Evolutionary conservation across 2,888 invertebrate species (phyloP).

Genomic region (Caenorhabditis sinica): DNA sequence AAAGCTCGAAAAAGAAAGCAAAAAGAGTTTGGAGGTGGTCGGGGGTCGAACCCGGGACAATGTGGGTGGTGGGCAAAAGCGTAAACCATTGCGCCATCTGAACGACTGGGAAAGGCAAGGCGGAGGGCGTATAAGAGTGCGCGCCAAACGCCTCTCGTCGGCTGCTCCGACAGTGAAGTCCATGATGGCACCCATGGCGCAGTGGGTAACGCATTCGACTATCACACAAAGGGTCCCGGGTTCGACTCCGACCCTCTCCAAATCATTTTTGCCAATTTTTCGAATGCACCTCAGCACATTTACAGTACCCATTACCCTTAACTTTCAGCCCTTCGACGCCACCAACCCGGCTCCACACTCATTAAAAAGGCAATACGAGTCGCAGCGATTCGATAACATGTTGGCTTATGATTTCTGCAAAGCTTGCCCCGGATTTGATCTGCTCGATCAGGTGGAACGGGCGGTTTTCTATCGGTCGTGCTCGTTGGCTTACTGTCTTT

Average conservation of each 20-base stretch:
- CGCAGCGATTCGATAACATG: conserved; percentile 71
- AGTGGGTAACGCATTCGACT: too few relatives aligned
- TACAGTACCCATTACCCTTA: neutral
- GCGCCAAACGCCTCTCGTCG: too few relatives aligned
- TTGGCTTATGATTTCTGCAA: conserved; percentile 72
- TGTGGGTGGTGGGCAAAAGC: neutral
- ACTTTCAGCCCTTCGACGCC: conserved; percentile 66
- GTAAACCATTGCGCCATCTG: neutral
- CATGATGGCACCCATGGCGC: too few relatives aligned
- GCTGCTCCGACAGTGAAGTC: too few relatives aligned
- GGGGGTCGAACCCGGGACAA: neutral
- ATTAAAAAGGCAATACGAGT: conserved; percentile 64
- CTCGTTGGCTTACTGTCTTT: conserved; percentile 62
- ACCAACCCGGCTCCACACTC: conserved; percentile 64
- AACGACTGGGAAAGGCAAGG: neutral
- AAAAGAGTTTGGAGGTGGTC: neutral
- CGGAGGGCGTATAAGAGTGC: neutral
- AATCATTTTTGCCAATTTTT: neutral
- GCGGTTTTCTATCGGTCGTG: conserved; percentile 66
- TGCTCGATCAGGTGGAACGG: conserved; percentile 59
- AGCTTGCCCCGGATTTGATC: conserved; percentile 69
- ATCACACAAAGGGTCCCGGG: too few relatives aligned
- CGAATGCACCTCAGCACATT: neutral
- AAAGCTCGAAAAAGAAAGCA: neutral
- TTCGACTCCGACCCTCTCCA: too few relatives aligned